Evolutionary conservation across 2,797 vertebrate species (phyloP), one percentile per base, ranked within the genome.

Genomic region (Chanos chanos): DNA sequence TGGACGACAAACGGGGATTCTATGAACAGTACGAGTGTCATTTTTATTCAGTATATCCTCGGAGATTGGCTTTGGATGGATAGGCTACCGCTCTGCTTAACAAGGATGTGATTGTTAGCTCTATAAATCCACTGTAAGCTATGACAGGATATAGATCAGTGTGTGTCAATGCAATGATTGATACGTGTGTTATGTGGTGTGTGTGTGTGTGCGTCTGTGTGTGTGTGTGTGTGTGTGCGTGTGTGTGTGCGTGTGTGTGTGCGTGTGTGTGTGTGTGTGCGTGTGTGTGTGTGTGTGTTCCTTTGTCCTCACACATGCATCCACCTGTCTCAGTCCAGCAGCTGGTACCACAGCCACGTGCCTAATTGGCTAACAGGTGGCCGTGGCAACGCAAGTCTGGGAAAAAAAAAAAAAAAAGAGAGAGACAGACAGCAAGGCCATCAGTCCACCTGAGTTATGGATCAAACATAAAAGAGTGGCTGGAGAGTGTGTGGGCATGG

Each of bases 321-420:
- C 78, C 82, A 85, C 80, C 83, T 86, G 84, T 74, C 80, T 62
- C 68, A 8, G 74, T 81, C 64, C 86, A 84, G 80, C 81, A 86
- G 84, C 82, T 81, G 72, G 69, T 85, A 75, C 77, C 78, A 52
- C 53, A 33, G 41, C 49, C 41, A 15, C 78, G 72, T 64, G 68
- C 74, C 79, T 87, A 87, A 88, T 88, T 86, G 85, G 83, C 82
- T 81, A 80, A 80, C 81, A 85, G 81, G 81, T 83, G 81, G 83
- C 78, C 67, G 48, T 39, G 64, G 73, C 72, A 45, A 74, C 57
- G 33, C 58, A 34, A 77, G 68, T 48, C 67, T 69, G 66, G 65
- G 12, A 4, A 28, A 24, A n/a, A 4, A 39, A 37, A 37, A n/a
- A 21, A 30, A 12, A 10, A 8, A 16, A 53, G 12, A 7, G 22